These are phyloP conservation scores for Leptatherina wallacei DNA, from an alignment of 2,797 vertebrate genomes.

Conservation along the genomic window DNA sequence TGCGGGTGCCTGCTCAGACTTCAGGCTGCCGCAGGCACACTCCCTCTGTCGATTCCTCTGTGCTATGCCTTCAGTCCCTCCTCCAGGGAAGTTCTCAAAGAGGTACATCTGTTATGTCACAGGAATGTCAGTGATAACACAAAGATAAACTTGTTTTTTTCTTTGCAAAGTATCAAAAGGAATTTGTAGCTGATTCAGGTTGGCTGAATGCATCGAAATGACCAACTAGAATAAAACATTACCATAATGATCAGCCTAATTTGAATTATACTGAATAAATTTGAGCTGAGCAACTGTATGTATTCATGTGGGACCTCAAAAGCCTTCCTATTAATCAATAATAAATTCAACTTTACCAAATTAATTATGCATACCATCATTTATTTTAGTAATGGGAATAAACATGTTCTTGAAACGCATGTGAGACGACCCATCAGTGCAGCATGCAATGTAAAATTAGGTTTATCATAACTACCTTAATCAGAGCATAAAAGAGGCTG, in stretches of 20 bases:
- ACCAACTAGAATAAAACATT: neutral
- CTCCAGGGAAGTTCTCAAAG: conserved; percentile 58
- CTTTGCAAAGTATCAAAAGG: conserved; percentile 12
- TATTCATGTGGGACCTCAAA: conserved; percentile 13
- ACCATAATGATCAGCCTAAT: neutral
- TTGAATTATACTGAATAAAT: conserved; percentile 18
- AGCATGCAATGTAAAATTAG: conserved; percentile 44
- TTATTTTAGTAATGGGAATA: conserved; percentile 33
- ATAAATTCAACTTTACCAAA: conserved; percentile 32
- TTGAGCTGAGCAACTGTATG: conserved; percentile 30
- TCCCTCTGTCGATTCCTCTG: conserved; percentile 57
- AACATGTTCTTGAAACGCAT: conserved; percentile 39
- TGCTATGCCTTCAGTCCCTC: conserved; percentile 44
- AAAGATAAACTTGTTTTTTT: conserved; percentile 11
- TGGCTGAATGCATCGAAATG: neutral
- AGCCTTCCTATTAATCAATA: conserved; percentile 45
- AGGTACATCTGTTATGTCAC: conserved; percentile 54
- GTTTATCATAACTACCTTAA: conserved; percentile 71
- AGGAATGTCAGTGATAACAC: conserved; percentile 7
- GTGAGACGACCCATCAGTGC: conserved; percentile 26
- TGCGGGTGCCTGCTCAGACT: conserved; percentile 61
- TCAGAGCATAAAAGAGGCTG: conserved; percentile 65
- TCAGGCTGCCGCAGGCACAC: conserved; percentile 53
- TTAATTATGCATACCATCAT: conserved; percentile 48
- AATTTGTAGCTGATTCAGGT: conserved; percentile 5